Evolutionary conservation across 2,113 vertebrate species (phyloP), one percentile per base, ranked within the genome.

Genomic region (Pogona vitticeps): DNA sequence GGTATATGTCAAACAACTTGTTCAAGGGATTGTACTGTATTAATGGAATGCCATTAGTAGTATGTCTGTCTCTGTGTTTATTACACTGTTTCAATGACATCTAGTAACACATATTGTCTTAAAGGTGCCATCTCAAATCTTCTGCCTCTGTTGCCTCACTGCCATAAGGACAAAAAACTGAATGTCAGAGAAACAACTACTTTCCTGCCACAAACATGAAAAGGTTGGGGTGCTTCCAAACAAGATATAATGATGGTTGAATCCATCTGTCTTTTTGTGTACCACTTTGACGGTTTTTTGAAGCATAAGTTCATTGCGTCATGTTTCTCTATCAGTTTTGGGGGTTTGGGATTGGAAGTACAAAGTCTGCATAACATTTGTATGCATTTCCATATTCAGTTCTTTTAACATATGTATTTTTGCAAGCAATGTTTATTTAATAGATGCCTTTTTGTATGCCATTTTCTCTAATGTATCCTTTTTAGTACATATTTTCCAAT

Each of bases 61-160:
- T 88, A 17, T 76, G 68, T 38, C 36, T n/a, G 7, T 13, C 23
- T 67, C 14, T 67, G 59, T 90, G 88, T 92, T 90, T 84, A 85
- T 82, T 86, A 83, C 78, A 87, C 28, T 68, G 78, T 87, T 58
- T 79, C 80, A 93, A 91, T 88, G 89, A 81, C 78, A 86, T 89
- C 86, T 87, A 88, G 91, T 86, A 92, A 90, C 83, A 89, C 92
- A 94, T 81, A 84, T 87, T 92, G 72, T 88, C 86, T 93, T 88
- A 80, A 88, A 91, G 84, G 89, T 67, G 21, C 84, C 76, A 18
- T 75, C 28, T 15, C 61, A 81, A 71, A 67, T 59, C 82, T 89
- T 88, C 80, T 14, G 18, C 38, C 21, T 26, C 68, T 79, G 72
- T 63, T 93, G 63, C 36, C 65, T 90, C 80, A 52, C 89, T 91